Base-by-base conservation (phyloP, 2,888 invertebrate genomes). In the Netelia inedita region DNA sequence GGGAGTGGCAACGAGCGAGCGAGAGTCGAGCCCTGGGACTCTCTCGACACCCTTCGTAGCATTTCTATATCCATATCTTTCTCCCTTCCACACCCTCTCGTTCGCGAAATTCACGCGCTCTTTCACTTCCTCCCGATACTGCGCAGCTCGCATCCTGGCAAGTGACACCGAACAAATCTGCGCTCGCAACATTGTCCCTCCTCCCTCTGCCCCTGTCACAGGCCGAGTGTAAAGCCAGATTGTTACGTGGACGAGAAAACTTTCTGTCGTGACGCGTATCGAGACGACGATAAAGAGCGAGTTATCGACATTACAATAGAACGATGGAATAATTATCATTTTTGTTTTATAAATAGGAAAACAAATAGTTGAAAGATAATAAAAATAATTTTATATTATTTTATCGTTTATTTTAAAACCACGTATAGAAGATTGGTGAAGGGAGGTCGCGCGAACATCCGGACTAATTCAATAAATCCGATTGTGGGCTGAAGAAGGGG, bases 81-180 rank as follows among this genome's bases (percentile, higher is more conserved):
- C 74, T 83, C 83, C 53, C 72, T 76, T 68, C 53, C 63, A 72
- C 79, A 79, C 65, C 57, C 41, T 53, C 21, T 80, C n/a, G 46
- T 21, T 41, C 75, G 57, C 55, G n/a, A 66, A 50, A 71, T 79
- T 83, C 80, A 74, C 85, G 83, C 82, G 57, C 82, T 71, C 83
- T 59, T 81, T 79, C 71, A 80, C 82, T 41, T 57, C 66, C 57
- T 55, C 63, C 75, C 61, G 53, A 14, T 41, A 57, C 74, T 82
- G 74, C 46, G 16, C 46, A 19, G 75, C 76, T 61, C 86, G 80
- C 88, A 83, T 86, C 80, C 89, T 88, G 92, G 93, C 93, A 93
- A 92, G 90, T 93, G 93, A 93, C 93, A 92, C 91, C 91, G 89
- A 92, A 92, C 92, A 92, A 93, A 93, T 93, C 90, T 91, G 88